A percentile compares a stretch with the other conserved stretches of the same genome.
phyloP scores from a whole-genome alignment of 2,113 vertebrate species.

The Trogon surrucura region DNA sequence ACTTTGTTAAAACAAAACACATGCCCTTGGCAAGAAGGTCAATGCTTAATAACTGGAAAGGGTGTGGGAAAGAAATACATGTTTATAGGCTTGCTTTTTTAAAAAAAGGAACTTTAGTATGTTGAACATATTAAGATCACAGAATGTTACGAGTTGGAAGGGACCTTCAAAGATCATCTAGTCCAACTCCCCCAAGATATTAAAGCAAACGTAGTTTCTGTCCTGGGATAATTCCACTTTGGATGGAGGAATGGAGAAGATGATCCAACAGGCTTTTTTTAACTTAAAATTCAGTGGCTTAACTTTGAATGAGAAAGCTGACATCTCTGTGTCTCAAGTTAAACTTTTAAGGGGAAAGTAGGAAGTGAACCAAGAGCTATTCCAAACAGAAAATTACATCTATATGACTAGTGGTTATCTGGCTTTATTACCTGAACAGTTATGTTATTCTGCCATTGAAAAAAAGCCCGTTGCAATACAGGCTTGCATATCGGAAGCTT shows the following conservation, averaged over 20 bases:
- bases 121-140: background rate
- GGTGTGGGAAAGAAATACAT: slow-evolving; percentile 25
- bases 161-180: no score
- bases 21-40: background rate
- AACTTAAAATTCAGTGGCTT: background rate
- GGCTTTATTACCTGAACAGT: background rate
- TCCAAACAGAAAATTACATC: background rate
- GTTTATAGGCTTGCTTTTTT: background rate
- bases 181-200: background rate
- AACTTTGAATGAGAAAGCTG: background rate
- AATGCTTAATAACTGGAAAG: background rate
- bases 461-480: background rate
- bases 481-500: background rate
- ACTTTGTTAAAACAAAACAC: slow-evolving; percentile 15
- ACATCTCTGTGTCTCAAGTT: background rate
- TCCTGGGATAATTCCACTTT: background rate
- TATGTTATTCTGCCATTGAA: background rate
- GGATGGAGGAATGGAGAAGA: background rate
- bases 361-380: background rate
- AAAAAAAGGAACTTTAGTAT: background rate
- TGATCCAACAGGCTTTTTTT: background rate
- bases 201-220: background rate
- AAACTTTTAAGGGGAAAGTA: background rate
- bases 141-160: no score
- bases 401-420: background rate